Conservation (phyloP, 2,113 vertebrate species). For the Manacus vitellinus region DNA sequence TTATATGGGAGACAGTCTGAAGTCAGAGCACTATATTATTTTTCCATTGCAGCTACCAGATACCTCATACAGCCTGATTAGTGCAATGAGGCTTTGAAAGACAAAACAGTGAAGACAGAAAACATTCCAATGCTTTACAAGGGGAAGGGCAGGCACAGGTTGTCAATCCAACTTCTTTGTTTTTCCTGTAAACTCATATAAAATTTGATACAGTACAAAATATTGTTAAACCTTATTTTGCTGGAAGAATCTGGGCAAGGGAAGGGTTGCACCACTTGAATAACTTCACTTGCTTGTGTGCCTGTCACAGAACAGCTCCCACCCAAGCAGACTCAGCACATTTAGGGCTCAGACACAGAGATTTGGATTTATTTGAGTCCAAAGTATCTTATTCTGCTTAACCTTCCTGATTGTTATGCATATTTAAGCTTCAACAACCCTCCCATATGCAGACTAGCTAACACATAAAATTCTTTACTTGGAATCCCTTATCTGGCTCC, state of each 20-base stretch:
- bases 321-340: accelerated
- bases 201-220: neutral
- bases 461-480: neutral
- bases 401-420: neutral
- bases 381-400: neutral
- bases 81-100: neutral
- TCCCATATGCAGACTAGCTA: neutral
- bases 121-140: neutral
- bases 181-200: neutral
- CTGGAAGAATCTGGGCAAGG: neutral
- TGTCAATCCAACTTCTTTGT: neutral
- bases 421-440: neutral
- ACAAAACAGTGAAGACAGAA: neutral
- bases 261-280: neutral
- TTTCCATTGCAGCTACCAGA: neutral
- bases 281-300: neutral
- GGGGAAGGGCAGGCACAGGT: neutral
- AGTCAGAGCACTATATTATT: neutral
- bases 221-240: neutral
- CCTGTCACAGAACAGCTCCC: neutral
- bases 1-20: neutral
- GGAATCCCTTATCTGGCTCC: neutral
- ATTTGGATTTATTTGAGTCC: neutral
- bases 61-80: neutral
- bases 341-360: neutral